These are phyloP conservation scores for human DNA, from an alignment of 2,113 vertebrate species.

Conservation along the genomic window DNA sequence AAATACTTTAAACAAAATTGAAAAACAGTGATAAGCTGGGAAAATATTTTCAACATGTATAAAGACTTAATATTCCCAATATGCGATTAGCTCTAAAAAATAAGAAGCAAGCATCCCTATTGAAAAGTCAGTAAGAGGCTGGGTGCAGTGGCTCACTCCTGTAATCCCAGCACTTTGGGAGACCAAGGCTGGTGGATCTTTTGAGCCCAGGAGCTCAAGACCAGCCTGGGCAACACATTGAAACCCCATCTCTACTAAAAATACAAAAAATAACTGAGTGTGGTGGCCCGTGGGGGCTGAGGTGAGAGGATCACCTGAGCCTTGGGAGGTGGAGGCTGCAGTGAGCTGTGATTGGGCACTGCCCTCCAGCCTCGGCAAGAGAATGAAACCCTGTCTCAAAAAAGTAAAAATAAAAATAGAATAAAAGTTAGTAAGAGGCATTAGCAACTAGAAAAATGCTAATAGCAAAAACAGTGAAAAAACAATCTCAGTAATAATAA, in stretches of 20 bases:
- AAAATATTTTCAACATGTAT: background rate
- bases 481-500: background rate
- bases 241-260: background rate
- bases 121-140: background rate
- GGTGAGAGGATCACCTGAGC: background rate
- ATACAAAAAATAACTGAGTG: background rate
- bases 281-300: background rate
- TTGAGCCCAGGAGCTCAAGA: background rate
- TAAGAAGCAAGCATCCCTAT: background rate
- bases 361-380: background rate
- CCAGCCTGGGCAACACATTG: background rate
- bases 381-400: background rate
- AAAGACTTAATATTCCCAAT: background rate
- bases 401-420: background rate
- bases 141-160: background rate
- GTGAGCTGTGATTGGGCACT: background rate
- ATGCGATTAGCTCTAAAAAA: background rate
- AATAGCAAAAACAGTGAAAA: background rate
- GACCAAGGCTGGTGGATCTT: background rate
- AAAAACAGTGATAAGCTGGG: background rate
- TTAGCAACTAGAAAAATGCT: background rate
- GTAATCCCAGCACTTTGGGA: background rate
- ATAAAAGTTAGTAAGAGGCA: background rate
- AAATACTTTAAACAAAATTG: background rate
- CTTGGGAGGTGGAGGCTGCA: background rate